phyloP scores from a whole-genome alignment of 2,113 vertebrate species.

The Lampris incognitus region DNA sequence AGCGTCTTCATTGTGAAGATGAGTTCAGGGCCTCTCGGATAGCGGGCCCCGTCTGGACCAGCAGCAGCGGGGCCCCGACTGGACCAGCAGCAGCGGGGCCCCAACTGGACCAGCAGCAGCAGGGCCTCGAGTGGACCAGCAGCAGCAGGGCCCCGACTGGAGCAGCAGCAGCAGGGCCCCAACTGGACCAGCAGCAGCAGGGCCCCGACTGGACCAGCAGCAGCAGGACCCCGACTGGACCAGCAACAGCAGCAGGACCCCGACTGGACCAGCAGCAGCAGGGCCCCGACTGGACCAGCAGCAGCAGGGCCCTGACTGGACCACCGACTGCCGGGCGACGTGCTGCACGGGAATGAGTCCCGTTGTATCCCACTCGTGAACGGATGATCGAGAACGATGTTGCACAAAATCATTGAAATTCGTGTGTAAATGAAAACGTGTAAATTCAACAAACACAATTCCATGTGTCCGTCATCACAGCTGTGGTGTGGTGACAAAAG shows the following conservation, averaged over 20 bases:
- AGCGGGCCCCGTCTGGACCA: slow-evolving; percentile 56
- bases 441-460: not conserved
- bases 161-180: not conserved
- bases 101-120: no score
- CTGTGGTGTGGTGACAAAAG: not conserved
- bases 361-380: slow-evolving; percentile 58
- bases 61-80: not conserved
- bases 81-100: no score
- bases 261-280: no score
- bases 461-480: not conserved
- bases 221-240: no score
- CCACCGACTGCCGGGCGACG: slow-evolving; percentile 26
- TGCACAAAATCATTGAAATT: slow-evolving; percentile 2
- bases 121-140: no score
- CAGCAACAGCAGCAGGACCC: no score
- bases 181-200: not conserved
- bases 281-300: no score
- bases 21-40: slow-evolving; percentile 54
- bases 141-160: slow-evolving; percentile 45
- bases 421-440: not conserved
- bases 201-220: slow-evolving; percentile 39
- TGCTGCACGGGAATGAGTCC: slow-evolving; percentile 59
- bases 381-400: slow-evolving; percentile 46
- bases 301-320: slow-evolving; percentile 46
- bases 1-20: slow-evolving; percentile 59